Conservation (phyloP, 2,797 vertebrate genomes). For the Meriones psammophilus region DNA sequence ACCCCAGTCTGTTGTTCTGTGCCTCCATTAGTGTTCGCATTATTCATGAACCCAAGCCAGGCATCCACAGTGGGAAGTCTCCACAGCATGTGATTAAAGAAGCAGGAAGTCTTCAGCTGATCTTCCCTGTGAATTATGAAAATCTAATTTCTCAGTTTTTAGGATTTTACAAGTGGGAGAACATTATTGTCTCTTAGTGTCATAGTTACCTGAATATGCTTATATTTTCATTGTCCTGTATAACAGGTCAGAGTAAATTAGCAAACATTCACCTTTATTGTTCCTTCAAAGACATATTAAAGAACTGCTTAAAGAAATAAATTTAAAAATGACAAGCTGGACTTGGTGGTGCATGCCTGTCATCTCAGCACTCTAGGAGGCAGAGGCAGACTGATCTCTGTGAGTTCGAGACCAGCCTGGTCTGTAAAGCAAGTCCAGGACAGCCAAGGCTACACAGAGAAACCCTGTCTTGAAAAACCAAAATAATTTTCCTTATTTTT, state of each 20-base stretch:
- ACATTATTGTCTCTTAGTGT: not conserved
- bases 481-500: too few species aligned
- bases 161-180: not conserved
- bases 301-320: not conserved
- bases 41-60: not conserved
- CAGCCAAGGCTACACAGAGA: too few species aligned
- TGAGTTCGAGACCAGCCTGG: too few species aligned
- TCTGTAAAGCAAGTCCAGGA: too few species aligned
- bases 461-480: too few species aligned
- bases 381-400: too few species aligned
- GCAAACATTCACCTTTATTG: not conserved
- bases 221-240: not conserved
- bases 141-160: conserved; percentile 24
- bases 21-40: not conserved
- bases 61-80: not conserved
- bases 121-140: conserved; percentile 38
- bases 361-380: too few species aligned
- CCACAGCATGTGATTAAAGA: not conserved
- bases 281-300: not conserved
- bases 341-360: too few species aligned
- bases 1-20: not conserved
- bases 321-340: not conserved
- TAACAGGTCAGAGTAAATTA: conserved; percentile 21
- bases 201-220: not conserved
- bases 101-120: not conserved